These are phyloP conservation scores for Suricata suricatta DNA, from an alignment of 2,113 vertebrate genomes.

Conservation along the genomic window DNA sequence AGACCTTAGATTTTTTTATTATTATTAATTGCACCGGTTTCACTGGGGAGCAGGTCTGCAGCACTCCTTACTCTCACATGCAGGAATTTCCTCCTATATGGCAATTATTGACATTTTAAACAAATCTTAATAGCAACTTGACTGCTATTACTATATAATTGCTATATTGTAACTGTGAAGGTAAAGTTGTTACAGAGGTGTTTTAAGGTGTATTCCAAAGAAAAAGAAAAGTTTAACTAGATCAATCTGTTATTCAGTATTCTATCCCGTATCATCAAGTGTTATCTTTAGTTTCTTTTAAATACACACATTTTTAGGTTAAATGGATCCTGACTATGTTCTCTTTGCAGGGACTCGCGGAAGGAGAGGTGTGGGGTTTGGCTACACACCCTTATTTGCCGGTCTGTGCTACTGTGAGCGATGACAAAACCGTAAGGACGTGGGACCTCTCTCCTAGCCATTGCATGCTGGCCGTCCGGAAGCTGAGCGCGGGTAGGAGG, in stretches of 20 bases:
- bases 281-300: background rate
- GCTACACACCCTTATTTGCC: constrained; percentile 98
- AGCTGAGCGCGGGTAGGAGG: constrained; percentile 96
- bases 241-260: background rate
- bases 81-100: background rate
- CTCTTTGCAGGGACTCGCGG: constrained; percentile 96
- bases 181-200: background rate
- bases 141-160: background rate
- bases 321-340: constrained; percentile 45
- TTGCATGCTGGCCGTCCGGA: constrained; percentile 99
- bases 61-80: background rate
- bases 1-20: background rate
- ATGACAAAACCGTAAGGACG: constrained; percentile 98
- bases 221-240: constrained; percentile 15
- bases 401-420: constrained; percentile 98
- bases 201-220: background rate
- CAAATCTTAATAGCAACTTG: background rate
- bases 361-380: constrained; percentile 98
- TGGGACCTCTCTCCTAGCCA: constrained; percentile 99
- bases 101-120: background rate
- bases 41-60: background rate
- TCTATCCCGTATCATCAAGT: background rate
- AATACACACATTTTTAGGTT: background rate
- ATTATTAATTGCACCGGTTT: background rate
- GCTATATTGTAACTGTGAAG: background rate